Evolutionary conservation across 2,888 invertebrate species (phyloP), one percentile per base, ranked within the genome.

Genomic region (Eristalis intricaria): DNA sequence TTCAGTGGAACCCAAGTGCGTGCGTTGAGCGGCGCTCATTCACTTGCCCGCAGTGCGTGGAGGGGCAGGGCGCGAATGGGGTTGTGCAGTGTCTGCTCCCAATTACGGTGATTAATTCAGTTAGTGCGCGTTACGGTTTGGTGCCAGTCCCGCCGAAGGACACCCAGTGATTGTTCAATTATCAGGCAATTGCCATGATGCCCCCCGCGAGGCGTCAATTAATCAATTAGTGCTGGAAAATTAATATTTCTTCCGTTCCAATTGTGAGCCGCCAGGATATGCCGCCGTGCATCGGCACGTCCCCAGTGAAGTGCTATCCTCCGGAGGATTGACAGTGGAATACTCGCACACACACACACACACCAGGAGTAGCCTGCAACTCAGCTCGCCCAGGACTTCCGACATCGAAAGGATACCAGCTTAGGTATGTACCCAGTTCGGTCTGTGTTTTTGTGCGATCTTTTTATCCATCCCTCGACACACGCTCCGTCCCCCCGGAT

Each of bases 91-190:
- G 15, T 40, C 13, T 79, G 60, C 19, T 50, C 19, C 58, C 65
- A 70, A 79, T 77, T 73, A 66, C 3, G 22, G 50, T 56, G 74
- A 75, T 84, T 76, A 84, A 79, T 66, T 80, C 66, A 80, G 71
- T 70, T 71, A 76, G 66, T 71, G 35, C 66, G 38, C 69, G 56
- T 35, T 60, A 61, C 61, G 68, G 61, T 69, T 70, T 58, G 74
- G 66, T 64, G 32, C 15, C 22, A 35, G 61, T 63, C 26, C 23
- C 5, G 23, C 56, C 22, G 40, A 70, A 63, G 50, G 50, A 19
- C 50, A 19, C 50, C 50, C 50, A 50, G 73, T 70, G 77, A 82
- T 69, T 29, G 74, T 50, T 50, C 50, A 50, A 50, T 50, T 50
- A 32, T 32, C 19, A 50, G 19, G 78, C 60, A 22, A 73, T 40